Conservation (phyloP, 2,797 vertebrate genomes). For the Sparidentex hasta region DNA sequence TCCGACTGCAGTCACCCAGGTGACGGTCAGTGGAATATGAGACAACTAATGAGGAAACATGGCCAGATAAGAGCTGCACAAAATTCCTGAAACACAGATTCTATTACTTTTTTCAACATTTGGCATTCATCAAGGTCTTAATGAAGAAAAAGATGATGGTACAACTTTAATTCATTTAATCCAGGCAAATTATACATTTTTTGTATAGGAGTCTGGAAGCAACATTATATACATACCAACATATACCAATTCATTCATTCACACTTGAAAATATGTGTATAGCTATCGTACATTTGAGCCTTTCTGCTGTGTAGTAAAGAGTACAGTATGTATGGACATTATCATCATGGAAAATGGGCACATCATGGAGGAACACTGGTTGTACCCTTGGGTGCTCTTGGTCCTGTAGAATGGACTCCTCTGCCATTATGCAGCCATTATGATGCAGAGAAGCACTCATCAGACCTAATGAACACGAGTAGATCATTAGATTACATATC, state of each 20-base stretch:
- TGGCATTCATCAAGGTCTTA: not conserved
- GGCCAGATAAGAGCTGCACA: no score
- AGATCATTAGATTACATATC: slow-evolving; percentile 56
- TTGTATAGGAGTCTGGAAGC: not conserved
- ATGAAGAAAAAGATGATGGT: not conserved
- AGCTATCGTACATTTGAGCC: slow-evolving; percentile 5
- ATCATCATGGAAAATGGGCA: slow-evolving; percentile 32
- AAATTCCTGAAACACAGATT: not conserved
- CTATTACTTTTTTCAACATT: not conserved
- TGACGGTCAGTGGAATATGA: slow-evolving; percentile 11
- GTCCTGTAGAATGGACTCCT: slow-evolving; percentile 54
- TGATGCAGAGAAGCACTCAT: slow-evolving; percentile 44
- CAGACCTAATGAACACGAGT: slow-evolving; percentile 63
- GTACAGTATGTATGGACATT: slow-evolving; percentile 16
- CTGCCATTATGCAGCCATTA: slow-evolving; percentile 58
- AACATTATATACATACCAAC: not conserved
- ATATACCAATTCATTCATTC: not conserved
- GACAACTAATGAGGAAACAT: not conserved
- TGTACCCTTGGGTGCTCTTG: slow-evolving; percentile 55
- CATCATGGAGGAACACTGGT: slow-evolving; percentile 32
- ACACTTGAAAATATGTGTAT: not conserved
- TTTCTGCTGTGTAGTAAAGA: not conserved
- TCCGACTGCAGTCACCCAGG: slow-evolving; percentile 44
- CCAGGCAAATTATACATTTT: not conserved
- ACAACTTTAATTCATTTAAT: not conserved